A percentile compares a stretch with the other conserved stretches of the same genome.
These are phyloP conservation scores for Lagorchestes hirsutus DNA, from an alignment of 2,797 vertebrate genomes.

Conservation along the genomic window DNA sequence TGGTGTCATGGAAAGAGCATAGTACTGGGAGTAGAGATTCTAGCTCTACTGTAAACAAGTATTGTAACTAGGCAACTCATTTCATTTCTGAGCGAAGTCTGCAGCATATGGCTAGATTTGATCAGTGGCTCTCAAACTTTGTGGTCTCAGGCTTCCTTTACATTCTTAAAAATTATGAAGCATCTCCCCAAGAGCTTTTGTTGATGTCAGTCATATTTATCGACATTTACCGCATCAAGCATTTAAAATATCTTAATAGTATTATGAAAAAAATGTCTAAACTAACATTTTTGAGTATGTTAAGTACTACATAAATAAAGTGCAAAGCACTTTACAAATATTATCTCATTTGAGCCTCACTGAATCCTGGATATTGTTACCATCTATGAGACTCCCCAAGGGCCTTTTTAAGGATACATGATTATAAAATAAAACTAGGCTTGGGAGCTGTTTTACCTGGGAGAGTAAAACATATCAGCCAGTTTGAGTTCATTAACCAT, in stretches of 20 bases:
- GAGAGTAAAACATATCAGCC: too few relatives aligned
- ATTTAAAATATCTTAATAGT: not conserved
- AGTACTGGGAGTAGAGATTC: not conserved
- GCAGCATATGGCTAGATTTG: not conserved
- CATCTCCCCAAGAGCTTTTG: not conserved
- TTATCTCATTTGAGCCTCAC: not conserved
- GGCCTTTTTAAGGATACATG: too few relatives aligned
- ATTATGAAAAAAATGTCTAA: not conserved
- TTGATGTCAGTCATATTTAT: not conserved
- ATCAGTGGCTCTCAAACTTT: not conserved
- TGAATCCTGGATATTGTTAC: too few relatives aligned
- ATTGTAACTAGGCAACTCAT: not conserved
- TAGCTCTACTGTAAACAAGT: not conserved
- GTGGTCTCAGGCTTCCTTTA: not conserved
- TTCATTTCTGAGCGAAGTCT: not conserved
- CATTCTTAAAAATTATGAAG: not conserved
- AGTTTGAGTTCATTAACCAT: not conserved
- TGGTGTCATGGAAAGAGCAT: not conserved
- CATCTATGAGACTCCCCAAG: too few relatives aligned
- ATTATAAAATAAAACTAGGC: too few relatives aligned
- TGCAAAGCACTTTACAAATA: not conserved
- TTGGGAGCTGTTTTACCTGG: too few relatives aligned
- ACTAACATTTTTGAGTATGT: not conserved
- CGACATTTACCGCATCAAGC: not conserved
- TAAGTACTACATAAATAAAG: too few relatives aligned